A percentile compares a stretch with the other conserved stretches of the same genome.
phyloP scores from a whole-genome alignment of 2,797 vertebrate species.

The Arctocebus calabarensis region DNA sequence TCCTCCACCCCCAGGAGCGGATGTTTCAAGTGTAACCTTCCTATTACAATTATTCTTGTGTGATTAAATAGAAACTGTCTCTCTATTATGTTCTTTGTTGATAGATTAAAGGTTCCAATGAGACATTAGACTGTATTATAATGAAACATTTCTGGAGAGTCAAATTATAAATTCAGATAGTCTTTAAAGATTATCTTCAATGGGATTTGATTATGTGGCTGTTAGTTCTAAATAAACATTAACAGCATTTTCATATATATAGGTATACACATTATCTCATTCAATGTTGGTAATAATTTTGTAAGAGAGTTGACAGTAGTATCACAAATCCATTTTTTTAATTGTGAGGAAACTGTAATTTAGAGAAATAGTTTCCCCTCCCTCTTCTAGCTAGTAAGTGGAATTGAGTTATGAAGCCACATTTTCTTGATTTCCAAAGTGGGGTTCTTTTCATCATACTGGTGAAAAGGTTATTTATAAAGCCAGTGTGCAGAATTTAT shows the following conservation, averaged over 20 bases:
- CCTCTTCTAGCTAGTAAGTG: neutral
- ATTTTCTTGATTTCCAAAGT: slow-evolving; percentile 42
- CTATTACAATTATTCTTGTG: slow-evolving; percentile 73
- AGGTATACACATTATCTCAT: neutral
- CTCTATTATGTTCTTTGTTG: slow-evolving; percentile 74
- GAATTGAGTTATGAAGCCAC: neutral
- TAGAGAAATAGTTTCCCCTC: neutral
- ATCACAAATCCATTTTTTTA: slow-evolving; percentile 39
- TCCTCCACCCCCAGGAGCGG: neutral
- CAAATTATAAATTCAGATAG: slow-evolving; percentile 73
- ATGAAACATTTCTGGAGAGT: slow-evolving; percentile 67
- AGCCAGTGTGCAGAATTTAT: neutral
- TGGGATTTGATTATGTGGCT: slow-evolving; percentile 66
- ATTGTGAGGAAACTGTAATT: slow-evolving; percentile 14
- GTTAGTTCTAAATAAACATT: slow-evolving; percentile 72
- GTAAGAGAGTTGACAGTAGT: neutral
- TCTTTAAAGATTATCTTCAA: slow-evolving; percentile 75
- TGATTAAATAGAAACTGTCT: slow-evolving; percentile 79
- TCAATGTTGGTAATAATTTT: slow-evolving; percentile 54
- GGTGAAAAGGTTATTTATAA: neutral
- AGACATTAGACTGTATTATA: slow-evolving; percentile 67
- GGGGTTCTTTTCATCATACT: neutral
- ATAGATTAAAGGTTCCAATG: slow-evolving; percentile 75
- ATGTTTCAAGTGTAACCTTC: slow-evolving; percentile 76
- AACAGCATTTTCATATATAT: slow-evolving; percentile 54